Evolutionary conservation across 2,888 invertebrate species (phyloP).

Genomic region (Leptinotarsa juncta): DNA sequence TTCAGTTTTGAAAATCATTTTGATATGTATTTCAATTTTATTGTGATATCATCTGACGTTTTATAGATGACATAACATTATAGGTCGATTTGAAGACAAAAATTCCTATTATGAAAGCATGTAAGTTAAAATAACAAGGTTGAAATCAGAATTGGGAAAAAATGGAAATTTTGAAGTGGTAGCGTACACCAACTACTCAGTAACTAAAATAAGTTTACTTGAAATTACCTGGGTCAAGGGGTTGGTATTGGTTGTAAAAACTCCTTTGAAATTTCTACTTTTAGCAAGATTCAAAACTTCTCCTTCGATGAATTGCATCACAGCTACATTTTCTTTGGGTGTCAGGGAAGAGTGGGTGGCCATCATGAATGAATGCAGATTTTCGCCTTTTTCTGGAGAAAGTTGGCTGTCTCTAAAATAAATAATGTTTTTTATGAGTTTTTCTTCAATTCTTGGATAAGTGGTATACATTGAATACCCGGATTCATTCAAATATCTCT

Average conservation of each 20-base stretch:
- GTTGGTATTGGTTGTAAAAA: slow-evolving; percentile 89
- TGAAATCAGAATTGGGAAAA: too few relatives aligned
- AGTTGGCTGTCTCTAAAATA: slow-evolving; percentile 69
- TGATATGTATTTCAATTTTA: too few relatives aligned
- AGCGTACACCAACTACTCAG: neutral
- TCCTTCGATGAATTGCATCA: slow-evolving; percentile 83
- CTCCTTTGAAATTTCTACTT: slow-evolving; percentile 75
- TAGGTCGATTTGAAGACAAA: too few relatives aligned
- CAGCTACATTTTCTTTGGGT: slow-evolving; percentile 80
- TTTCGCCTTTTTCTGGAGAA: slow-evolving; percentile 74
- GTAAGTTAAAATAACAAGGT: too few relatives aligned
- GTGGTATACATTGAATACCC: neutral
- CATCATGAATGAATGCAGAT: slow-evolving; percentile 91
- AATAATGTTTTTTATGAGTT: too few relatives aligned
- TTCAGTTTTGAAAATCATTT: too few relatives aligned
- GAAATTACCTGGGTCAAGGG: slow-evolving; percentile 83
- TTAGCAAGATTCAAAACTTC: slow-evolving; percentile 77
- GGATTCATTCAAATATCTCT: neutral
- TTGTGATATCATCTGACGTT: too few relatives aligned
- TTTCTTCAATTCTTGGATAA: too few relatives aligned
- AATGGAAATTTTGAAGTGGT: too few relatives aligned
- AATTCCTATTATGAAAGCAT: too few relatives aligned
- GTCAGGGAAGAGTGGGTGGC: slow-evolving; percentile 76
- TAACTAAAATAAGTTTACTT: neutral
- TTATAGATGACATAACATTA: too few relatives aligned